Conservation (phyloP, 2,888 invertebrate species). For the Troides aeacus region DNA sequence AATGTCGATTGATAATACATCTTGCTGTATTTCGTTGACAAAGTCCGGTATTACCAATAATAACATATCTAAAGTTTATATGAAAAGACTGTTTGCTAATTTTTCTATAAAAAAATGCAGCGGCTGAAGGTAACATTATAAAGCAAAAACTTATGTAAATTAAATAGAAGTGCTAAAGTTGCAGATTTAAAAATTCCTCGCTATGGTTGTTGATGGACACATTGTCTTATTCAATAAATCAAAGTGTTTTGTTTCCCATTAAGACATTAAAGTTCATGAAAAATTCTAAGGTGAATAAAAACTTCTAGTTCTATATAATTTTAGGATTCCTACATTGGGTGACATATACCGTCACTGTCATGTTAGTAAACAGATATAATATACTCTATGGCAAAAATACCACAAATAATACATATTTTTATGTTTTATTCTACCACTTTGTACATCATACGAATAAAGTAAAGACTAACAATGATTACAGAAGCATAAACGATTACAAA, state of each 20-base stretch:
- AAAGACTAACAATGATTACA: no score
- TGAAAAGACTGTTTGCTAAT: conserved; percentile 54
- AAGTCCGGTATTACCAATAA: conserved; percentile 43
- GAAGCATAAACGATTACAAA: no score
- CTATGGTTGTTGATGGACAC: background rate
- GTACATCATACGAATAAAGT: no score
- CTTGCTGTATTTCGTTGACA: conserved; percentile 42
- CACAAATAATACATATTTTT: no score
- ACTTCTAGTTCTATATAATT: conserved; percentile 6
- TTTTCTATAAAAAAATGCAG: conserved; percentile 61
- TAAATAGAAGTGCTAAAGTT: background rate
- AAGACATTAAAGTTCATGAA: conserved; percentile 3
- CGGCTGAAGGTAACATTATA: conserved; percentile 59
- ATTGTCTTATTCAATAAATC: conserved; percentile 13
- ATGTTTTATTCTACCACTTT: no score
- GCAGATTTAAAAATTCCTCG: conserved; percentile 5
- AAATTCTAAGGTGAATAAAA: conserved; percentile 5
- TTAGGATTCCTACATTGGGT: conserved; percentile 7
- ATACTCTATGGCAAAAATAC: background rate
- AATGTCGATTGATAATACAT: conserved; percentile 42
- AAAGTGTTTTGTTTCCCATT: background rate
- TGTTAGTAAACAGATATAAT: conserved; percentile 7
- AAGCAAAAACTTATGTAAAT: conserved; percentile 21
- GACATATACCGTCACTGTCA: conserved; percentile 13
- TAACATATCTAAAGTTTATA: conserved; percentile 53